phyloP scores from a whole-genome alignment of 2,797 vertebrate species.

The Scyliorhinus canicula region DNA sequence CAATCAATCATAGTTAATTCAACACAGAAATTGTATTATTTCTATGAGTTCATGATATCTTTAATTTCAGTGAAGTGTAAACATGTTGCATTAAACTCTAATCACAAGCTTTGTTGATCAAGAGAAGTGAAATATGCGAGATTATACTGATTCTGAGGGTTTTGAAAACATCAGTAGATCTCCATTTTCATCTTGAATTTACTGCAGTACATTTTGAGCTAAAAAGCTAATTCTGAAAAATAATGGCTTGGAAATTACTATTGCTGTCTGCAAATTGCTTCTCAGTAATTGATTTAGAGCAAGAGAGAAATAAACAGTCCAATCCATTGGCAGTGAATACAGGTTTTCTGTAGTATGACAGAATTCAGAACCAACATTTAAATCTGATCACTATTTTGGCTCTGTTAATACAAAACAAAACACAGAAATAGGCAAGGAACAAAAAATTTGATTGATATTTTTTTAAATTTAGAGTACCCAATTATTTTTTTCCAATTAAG shows the following conservation, averaged over 20 bases:
- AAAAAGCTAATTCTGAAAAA: neutral
- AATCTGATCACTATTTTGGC: neutral
- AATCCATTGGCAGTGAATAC: neutral
- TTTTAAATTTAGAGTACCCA: no score
- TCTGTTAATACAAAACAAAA: neutral
- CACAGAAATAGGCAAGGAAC: neutral
- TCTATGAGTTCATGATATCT: neutral
- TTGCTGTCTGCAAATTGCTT: neutral
- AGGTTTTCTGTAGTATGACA: neutral
- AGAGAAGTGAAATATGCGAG: neutral
- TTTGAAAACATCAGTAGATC: neutral
- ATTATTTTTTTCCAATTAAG: no score
- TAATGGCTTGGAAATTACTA: slow-evolving; percentile 6
- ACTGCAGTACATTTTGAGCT: neutral
- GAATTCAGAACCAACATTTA: neutral
- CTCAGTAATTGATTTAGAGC: neutral
- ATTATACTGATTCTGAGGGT: neutral
- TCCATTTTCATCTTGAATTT: neutral
- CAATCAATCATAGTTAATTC: neutral
- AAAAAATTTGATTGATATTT: neutral
- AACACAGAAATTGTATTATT: neutral
- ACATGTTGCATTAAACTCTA: neutral
- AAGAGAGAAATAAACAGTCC: neutral
- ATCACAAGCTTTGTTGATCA: neutral
- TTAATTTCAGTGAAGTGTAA: neutral